Evolutionary conservation across 2,113 vertebrate species (phyloP), one percentile per base, ranked within the genome.

Genomic region (Natator depressus): DNA sequence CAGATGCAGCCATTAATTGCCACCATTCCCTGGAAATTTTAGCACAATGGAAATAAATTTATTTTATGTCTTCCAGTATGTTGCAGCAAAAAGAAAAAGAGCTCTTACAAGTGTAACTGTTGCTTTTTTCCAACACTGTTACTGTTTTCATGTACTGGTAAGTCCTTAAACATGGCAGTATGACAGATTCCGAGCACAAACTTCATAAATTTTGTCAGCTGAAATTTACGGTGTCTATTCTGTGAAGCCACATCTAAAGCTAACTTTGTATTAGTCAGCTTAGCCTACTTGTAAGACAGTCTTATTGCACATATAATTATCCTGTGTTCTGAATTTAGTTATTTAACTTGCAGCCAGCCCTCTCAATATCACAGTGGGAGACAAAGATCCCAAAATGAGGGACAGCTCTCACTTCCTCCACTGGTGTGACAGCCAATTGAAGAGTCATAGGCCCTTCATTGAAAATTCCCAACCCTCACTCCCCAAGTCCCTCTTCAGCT

Each of bases 11-110:
- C 3, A 94, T 91, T 10, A 38, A 12, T 84, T 86, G 75, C 27
- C 13, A 46, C 75, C 50, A 19, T 85, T 89, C 83, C 27, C 27
- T 31, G 50, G 10, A 92, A 91, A 54, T 5, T 27, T 47, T 75
- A 65, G 5, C 19, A 7, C 31, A 75, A 8, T 84, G 80, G 13
- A 92, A 97, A 95, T 81, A 87, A 93, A 85, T 35, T 38, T 89
- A 90, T 95, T 72, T 82, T 96, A 24, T 97, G 19, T 94, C 92
- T 98, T 96, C 69, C 94, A 99, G 98, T 97, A 97, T 98, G 98
- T 98, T 99, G 97, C 98, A 98, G 97, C 98, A 98, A 92, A 98
- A 98, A 97, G 98, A 98, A 94, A 98, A 98, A 91, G 98, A 98
- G 47, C 97, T 98, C 97, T 98, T 98, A 97, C 98, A 98, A 96